Evolutionary conservation across 1,140 invertebrate genomes (phyloP), one percentile per base, ranked within the genome.

Genomic region (Neodiprion pinetum): DNA sequence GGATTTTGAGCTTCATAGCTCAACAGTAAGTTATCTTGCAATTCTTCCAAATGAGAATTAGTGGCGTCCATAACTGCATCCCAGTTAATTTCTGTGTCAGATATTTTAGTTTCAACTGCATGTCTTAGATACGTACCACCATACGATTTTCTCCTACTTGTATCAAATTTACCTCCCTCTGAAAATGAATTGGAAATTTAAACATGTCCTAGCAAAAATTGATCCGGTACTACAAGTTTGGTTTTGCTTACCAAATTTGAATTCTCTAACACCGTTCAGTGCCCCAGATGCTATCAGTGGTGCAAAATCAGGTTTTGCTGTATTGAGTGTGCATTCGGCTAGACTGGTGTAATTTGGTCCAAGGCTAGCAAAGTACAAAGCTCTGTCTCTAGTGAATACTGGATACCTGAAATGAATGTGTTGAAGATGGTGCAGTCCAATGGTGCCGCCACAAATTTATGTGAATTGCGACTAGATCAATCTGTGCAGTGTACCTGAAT

Each of bases 11-110:
- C 90, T 53, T 90, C 90, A 78, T 91, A 93, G 74, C 81, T 88
- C 3, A 93, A 77, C 48, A 93, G 81, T 17, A 92, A 73, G 81
- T 90, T 90, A 73, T 92, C 91, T 83, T 92, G 90, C 61, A 93
- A 77, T 66, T 92, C 90, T 1, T 87, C 81, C 7, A 91, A 80
- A 21, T 89, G 87, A 7, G 86, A 84, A 76, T 83, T 86, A 12
- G 82, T 85, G 3, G 82, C 82, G 75, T 90, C 86, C 80, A 89
- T 86, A 1, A 90, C 80, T 0, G 79, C 69, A 50, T 90, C 87
- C 88, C 88, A 90, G 71, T 87, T 84, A 10, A 90, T 84, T 79
- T 86, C 86, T 0, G 81, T 80, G 50, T 88, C 84, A 1, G 77
- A 82, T 7, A 87, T 76, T 71, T 84, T 84, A 0, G 81, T 85